Evolutionary conservation across 2,888 invertebrate genomes (phyloP), one percentile per base, ranked within the genome.

Genomic region (Macaria notata): DNA sequence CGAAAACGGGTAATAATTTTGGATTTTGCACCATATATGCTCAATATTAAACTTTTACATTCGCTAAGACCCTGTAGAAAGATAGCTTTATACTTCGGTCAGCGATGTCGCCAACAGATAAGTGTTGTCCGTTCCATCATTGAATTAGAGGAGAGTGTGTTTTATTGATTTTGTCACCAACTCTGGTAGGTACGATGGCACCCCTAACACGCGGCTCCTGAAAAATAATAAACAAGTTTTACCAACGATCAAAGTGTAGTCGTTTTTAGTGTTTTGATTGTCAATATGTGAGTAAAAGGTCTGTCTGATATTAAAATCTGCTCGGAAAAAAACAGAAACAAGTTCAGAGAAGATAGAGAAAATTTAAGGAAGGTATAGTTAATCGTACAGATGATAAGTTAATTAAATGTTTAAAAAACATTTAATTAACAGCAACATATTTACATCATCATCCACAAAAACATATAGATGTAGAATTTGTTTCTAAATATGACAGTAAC

Each of bases 81-180:
- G n/a, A 41, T 41, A 41, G 4, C 41, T 36, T 2, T 36, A 3
- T 50, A 65, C 60, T 66, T 56, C 71, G 77, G 78, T 73, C 78
- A 79, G 76, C 74, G 85, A 88, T 86, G 86, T 84, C 83, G 75
- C 76, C 69, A 68, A 68, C 73, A 84, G 88, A 87, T 88, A 88
- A 84, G 81, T 79, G 78, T 62, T 61, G 63, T 63, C 65, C 80
- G 73, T 88, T 88, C 86, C 83, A 86, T 88, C 88, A 88, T 79
- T 83, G 83, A 77, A 85, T 84, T 86, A 85, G 77, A 76, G 84
- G 85, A 86, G 84, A 72, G 68, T 71, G 75, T 61, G 73, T 73
- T 74, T 75, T 84, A 88, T 88, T 83, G 87, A 88, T 88, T 87
- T 85, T 36, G 80, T 54, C 68, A 76, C 73, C 75, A 76, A 76